Evolutionary conservation across 2,113 vertebrate genomes (phyloP).

Genomic region (Spilogale gracilis): DNA sequence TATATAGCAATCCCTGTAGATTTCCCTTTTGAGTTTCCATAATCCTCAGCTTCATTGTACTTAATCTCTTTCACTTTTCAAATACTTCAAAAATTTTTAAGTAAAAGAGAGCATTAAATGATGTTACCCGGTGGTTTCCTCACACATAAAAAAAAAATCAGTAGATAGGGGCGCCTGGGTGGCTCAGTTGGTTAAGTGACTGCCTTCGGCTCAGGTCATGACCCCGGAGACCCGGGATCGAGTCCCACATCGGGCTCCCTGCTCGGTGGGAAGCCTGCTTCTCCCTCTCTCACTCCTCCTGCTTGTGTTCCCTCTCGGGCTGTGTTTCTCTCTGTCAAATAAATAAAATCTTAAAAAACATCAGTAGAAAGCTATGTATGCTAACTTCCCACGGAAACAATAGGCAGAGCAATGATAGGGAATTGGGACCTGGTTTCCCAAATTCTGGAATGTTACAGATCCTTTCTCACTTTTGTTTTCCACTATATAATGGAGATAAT

Average conservation of each 20-base stretch:
- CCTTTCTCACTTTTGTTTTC: background rate
- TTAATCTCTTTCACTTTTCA: background rate
- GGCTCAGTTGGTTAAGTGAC: too few relatives aligned
- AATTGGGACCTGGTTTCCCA: background rate
- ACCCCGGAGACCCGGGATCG: too few relatives aligned
- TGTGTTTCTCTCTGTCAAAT: too few relatives aligned
- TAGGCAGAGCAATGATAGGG: background rate
- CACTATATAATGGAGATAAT: conserved; percentile 11
- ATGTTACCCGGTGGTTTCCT: background rate
- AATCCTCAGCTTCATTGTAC: background rate
- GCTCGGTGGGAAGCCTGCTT: too few relatives aligned
- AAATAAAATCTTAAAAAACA: background rate
- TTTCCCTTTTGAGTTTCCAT: conserved; percentile 30
- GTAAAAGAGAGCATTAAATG: conserved; percentile 33
- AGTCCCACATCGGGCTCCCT: too few relatives aligned
- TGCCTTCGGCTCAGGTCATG: too few relatives aligned
- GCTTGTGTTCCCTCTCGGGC: too few relatives aligned
- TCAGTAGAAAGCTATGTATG: background rate
- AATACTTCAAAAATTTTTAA: background rate
- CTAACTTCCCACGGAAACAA: background rate
- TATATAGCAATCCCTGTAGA: background rate
- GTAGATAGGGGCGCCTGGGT: too few relatives aligned
- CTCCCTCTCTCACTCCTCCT: too few relatives aligned
- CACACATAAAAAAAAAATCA: background rate
- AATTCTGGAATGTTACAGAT: conserved; percentile 13